A percentile compares a stretch with the other conserved stretches of the same genome.
phyloP scores from a whole-genome alignment of 1,140 invertebrate genomes.

The Drosophila miranda region DNA sequence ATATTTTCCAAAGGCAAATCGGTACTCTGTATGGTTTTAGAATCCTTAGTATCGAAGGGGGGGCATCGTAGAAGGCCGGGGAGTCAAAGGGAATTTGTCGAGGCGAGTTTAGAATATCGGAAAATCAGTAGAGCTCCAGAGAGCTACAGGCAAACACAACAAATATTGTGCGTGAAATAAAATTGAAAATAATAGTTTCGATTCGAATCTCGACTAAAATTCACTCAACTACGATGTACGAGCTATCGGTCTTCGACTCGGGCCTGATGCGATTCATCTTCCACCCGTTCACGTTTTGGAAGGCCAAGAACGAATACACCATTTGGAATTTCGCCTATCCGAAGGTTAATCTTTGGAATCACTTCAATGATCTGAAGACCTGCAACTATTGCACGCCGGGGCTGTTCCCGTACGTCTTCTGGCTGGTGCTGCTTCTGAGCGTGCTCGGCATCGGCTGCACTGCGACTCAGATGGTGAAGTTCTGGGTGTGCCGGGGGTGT shows the following conservation, averaged over 20 bases:
- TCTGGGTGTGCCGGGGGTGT: neutral
- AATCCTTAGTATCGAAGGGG: neutral
- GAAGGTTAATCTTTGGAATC: too few relatives aligned
- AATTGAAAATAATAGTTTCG: too few relatives aligned
- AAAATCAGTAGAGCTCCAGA: too few relatives aligned
- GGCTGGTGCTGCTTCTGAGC: conserved; percentile 16
- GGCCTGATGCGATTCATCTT: too few relatives aligned
- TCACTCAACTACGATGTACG: too few relatives aligned
- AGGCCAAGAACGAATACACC: neutral
- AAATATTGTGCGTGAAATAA: too few relatives aligned
- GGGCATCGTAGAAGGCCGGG: neutral
- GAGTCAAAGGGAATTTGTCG: too few relatives aligned
- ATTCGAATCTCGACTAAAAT: too few relatives aligned
- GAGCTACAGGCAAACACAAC: too few relatives aligned
- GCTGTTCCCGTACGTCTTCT: conserved; percentile 40
- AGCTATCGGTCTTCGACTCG: too few relatives aligned
- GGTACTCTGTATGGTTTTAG: neutral
- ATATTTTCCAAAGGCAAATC: conserved; percentile 18
- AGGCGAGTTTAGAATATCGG: too few relatives aligned
- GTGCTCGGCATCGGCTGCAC: conserved; percentile 1
- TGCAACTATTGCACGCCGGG: conserved; percentile 24
- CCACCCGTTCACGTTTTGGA: too few relatives aligned
- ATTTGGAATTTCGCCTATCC: conserved; percentile 20
- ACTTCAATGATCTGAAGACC: neutral
- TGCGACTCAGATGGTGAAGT: neutral